Evolutionary conservation across 1,140 invertebrate genomes (phyloP), one percentile per base, ranked within the genome.

Genomic region (Nebria ingens): DNA sequence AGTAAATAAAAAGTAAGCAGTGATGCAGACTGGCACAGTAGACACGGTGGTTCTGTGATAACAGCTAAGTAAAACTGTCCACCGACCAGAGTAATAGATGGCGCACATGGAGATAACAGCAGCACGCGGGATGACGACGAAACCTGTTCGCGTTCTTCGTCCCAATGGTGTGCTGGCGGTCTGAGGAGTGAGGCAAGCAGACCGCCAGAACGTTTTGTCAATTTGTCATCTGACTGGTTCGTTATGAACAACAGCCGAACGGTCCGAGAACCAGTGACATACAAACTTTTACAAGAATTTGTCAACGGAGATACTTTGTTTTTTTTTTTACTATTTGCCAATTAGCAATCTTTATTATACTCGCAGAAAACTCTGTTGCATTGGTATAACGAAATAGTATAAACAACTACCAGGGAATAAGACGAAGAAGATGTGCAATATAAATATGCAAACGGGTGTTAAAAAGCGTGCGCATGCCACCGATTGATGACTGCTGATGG

Each of bases 51-150:
- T 45, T 45, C 40, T 12, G 9, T 45, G 40, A 45, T 45, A 45
- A 45, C 40, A 45, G 40, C 40, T 45, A 45, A 45, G 40, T 45
- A 45, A 45, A 45, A 45, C 40, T 45, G 40, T 45, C 40, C 40
- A 45, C 40, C 15, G 6, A 17, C 40, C 40, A 17, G 40, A 45
- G 40, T 45, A 45, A 45, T 45, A 45, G 40, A 45, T 45, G 40
- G 40, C 40, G 17, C 40, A 11, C 40, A 45, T 17, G 40, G 9
- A 45, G 40, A 45, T 45, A 45, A 45, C 40, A 17, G 25, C 40
- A 45, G 25, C n/a, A n/a, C n/a, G n/a, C 25, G 13, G 13, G 4
- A 6, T 29, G 4, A 29, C 4, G 15, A 45, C 40, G 9, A 45
- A 45, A 45, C 40, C 40, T 11, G 40, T 45, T 45, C 40, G 17